A percentile compares a stretch with the other conserved stretches of the same genome.
phyloP scores from a whole-genome alignment of 2,113 vertebrate genomes.

The Sturnira hondurensis region DNA sequence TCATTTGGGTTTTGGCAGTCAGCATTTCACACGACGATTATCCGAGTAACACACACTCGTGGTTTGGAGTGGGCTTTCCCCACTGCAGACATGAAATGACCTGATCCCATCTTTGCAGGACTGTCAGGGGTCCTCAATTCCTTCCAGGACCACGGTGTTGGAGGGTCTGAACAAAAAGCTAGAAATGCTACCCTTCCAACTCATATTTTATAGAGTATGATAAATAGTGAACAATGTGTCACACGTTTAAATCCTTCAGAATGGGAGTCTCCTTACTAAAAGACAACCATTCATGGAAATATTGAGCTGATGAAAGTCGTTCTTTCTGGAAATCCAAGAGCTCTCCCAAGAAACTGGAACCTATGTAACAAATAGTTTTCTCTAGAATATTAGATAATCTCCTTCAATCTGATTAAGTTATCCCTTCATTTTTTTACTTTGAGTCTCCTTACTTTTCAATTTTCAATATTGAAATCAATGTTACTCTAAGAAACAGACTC shows the following conservation, averaged over 20 bases:
- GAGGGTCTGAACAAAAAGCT: neutral
- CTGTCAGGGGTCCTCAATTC: neutral
- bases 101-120: neutral
- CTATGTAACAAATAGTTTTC: neutral
- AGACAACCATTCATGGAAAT: constrained; percentile 50
- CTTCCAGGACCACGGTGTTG: neutral
- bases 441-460: neutral
- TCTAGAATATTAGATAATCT: neutral
- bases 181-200: neutral
- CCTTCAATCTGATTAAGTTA: neutral
- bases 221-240: constrained; percentile 19
- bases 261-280: constrained; percentile 39
- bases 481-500: constrained; percentile 11
- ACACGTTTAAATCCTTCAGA: constrained; percentile 29
- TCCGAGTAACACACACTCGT: neutral
- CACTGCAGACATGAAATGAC: neutral
- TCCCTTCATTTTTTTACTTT: constrained; percentile 46
- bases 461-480: constrained; percentile 34
- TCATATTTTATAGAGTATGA: neutral
- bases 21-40: constrained; percentile 1
- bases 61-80: neutral
- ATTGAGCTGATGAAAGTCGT: neutral
- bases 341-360: neutral
- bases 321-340: constrained; percentile 19
- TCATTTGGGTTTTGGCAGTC: constrained; percentile 13